Conservation (phyloP, 1,140 invertebrate genomes). For the Penaeus indicus region DNA sequence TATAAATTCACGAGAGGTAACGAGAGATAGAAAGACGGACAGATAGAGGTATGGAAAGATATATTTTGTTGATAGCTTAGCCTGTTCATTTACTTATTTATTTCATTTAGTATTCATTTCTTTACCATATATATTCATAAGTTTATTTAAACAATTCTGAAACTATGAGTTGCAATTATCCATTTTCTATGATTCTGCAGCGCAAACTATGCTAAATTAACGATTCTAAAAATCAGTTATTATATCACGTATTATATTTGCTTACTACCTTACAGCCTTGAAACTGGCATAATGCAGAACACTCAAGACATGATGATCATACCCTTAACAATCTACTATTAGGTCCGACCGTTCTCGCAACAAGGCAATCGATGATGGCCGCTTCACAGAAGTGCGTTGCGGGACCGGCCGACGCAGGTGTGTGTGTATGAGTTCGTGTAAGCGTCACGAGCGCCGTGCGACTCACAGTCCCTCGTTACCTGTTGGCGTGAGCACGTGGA, state of each 20-base stretch:
- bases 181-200: slow-evolving; percentile 1
- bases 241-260: no score
- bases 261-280: no score
- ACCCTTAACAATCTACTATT: no score
- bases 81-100: no score
- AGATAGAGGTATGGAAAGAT: no score
- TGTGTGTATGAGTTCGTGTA: slow-evolving; percentile 28
- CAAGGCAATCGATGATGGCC: slow-evolving; percentile 41
- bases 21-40: no score
- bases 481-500: slow-evolving; percentile 39
- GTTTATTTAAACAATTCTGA: neutral
- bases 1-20: no score
- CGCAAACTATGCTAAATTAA: neutral
- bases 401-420: slow-evolving; percentile 51
- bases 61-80: no score
- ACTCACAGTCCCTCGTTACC: slow-evolving; percentile 47
- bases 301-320: neutral
- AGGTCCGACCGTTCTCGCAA: slow-evolving; percentile 31
- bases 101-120: no score
- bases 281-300: no score
- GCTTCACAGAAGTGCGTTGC: slow-evolving; percentile 40
- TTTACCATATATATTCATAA: no score
- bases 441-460: neutral
- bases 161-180: neutral
- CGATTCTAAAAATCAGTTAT: no score